phyloP scores from a whole-genome alignment of 2,797 vertebrate genomes.

The Macroramphosus scolopax region DNA sequence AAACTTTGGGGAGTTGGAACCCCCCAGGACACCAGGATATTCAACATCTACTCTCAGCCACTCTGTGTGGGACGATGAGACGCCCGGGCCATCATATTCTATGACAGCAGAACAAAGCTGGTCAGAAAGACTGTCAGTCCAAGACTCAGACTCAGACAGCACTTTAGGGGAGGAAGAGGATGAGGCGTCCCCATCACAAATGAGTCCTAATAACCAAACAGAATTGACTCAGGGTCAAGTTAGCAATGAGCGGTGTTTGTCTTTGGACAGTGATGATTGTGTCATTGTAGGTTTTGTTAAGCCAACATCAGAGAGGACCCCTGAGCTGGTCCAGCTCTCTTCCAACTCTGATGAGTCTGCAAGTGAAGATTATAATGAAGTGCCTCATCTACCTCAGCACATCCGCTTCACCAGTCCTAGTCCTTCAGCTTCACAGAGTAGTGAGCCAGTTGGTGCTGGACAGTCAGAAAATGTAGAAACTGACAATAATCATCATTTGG shows the following conservation, averaged over 20 bases:
- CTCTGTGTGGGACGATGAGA: constrained; percentile 93
- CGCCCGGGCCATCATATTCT: constrained; percentile 93
- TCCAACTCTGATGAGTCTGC: constrained; percentile 86
- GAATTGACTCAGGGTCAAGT: constrained; percentile 20
- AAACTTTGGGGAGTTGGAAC: constrained; percentile 65
- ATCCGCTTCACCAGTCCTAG: constrained; percentile 80
- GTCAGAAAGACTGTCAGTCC: constrained; percentile 69
- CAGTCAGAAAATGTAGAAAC: constrained; percentile 26
- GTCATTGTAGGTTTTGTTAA: constrained; percentile 89
- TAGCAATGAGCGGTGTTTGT: constrained; percentile 36
- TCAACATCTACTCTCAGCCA: constrained; percentile 72
- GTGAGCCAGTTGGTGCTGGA: constrained; percentile 10
- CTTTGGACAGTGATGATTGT: constrained; percentile 83
- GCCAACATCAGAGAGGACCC: constrained; percentile 86
- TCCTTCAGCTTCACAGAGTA: constrained; percentile 44
- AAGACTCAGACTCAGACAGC: constrained; percentile 79
- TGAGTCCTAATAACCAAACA: constrained; percentile 31
- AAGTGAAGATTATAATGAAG: constrained; percentile 69
- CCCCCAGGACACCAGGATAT: constrained; percentile 35
- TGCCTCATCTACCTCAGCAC: constrained; percentile 69
- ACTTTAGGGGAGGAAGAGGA: constrained; percentile 80
- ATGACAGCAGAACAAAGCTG: constrained; percentile 71
- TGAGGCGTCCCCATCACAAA: constrained; percentile 39
- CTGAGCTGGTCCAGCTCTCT: constrained; percentile 90
- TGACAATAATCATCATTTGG: background rate